phyloP scores from a whole-genome alignment of 1,140 invertebrate species.

The Drosophila nigromelanica region DNA sequence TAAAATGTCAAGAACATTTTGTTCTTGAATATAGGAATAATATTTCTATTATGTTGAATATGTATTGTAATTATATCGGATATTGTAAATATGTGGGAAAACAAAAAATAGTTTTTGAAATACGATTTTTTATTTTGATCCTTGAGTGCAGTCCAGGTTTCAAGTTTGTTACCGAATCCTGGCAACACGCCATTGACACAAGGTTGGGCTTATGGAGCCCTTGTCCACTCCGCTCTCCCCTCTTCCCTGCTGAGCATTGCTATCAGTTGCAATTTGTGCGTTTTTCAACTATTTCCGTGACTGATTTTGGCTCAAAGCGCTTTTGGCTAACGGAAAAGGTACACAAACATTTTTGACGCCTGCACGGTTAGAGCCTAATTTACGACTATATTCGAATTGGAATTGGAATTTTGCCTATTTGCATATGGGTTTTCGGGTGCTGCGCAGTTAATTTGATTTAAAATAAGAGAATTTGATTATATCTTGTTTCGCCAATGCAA shows the following conservation, averaged over 20 bases:
- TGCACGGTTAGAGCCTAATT: slow-evolving; percentile 9
- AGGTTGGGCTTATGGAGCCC: not conserved
- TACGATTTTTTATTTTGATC: not conserved
- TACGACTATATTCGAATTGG: slow-evolving; percentile 17
- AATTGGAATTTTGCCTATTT: slow-evolving; percentile 13
- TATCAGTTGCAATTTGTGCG: slow-evolving; percentile 29
- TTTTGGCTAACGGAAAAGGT: slow-evolving; percentile 7
- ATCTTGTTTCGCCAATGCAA: slow-evolving; percentile 26
- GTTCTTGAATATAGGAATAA: too few relatives aligned
- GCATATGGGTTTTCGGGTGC: slow-evolving; percentile 11
- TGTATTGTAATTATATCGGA: too few relatives aligned
- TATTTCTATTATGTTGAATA: too few relatives aligned
- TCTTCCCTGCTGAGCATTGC: not conserved
- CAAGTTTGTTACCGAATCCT: not conserved
- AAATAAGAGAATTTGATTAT: slow-evolving; percentile 46
- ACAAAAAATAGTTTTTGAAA: too few relatives aligned
- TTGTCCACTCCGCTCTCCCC: not conserved
- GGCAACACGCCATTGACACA: slow-evolving; percentile 42
- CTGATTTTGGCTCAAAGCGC: slow-evolving; percentile 32
- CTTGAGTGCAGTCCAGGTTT: slow-evolving; percentile 1
- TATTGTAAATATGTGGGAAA: too few relatives aligned
- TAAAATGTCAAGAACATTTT: too few relatives aligned
- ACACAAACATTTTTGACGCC: not conserved
- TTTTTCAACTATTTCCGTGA: slow-evolving; percentile 49
- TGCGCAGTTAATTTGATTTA: slow-evolving; percentile 59